These are phyloP conservation scores for Melipona beecheii DNA, from an alignment of 2,888 invertebrate species.

Conservation along the genomic window DNA sequence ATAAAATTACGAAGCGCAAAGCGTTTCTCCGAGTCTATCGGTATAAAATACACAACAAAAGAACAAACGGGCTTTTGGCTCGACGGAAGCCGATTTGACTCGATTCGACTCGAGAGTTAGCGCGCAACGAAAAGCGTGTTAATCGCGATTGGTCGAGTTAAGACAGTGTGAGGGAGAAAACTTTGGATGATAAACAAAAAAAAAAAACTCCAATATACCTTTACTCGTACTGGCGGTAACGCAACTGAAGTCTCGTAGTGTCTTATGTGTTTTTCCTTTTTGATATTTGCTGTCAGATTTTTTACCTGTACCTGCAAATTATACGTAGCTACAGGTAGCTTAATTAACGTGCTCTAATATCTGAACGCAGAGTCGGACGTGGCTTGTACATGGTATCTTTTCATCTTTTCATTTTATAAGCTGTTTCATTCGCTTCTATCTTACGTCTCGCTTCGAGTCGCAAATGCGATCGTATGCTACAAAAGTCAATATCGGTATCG, in stretches of 20 bases:
- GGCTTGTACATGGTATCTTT: not conserved
- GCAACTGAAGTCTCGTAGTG: constrained; percentile 88
- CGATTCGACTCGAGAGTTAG: not conserved
- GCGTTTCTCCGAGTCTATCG: not conserved
- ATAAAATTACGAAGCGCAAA: not conserved
- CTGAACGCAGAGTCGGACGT: constrained; percentile 27
- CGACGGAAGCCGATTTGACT: not conserved
- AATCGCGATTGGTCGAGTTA: constrained; percentile 63
- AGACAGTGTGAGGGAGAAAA: constrained; percentile 52
- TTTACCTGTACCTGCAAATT: constrained; percentile 84
- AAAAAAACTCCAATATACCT: constrained; percentile 83
- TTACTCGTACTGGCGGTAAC: constrained; percentile 85
- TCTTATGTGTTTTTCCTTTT: constrained; percentile 86
- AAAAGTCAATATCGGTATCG: not conserved
- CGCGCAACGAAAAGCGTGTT: constrained; percentile 64
- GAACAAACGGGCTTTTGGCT: not conserved
- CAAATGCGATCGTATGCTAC: not conserved
- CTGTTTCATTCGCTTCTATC: not conserved
- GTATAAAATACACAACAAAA: not conserved
- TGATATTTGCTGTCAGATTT: constrained; percentile 84
- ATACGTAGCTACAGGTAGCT: constrained; percentile 62
- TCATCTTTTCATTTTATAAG: not conserved
- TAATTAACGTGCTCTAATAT: constrained; percentile 19
- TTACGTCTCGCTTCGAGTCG: not conserved
- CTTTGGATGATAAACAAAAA: constrained; percentile 27